phyloP scores from a whole-genome alignment of 2,113 vertebrate genomes.

The Dendropsophus ebraccatus region DNA sequence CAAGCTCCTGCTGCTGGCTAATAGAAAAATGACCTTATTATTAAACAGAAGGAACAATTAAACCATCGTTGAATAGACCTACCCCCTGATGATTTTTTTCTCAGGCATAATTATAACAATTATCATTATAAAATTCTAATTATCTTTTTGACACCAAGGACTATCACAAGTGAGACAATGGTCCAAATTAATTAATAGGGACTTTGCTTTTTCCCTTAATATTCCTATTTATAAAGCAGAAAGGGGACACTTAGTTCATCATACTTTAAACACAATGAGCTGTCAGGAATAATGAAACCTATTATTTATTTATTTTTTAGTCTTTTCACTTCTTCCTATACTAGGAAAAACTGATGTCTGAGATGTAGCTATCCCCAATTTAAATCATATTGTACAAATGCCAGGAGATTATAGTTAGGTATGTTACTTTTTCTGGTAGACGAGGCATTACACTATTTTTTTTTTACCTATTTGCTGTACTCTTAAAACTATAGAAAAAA shows the following conservation, averaged over 20 bases:
- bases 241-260: constrained; percentile 65
- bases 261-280: constrained; percentile 50
- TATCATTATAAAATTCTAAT: constrained; percentile 85
- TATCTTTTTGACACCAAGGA: constrained; percentile 82
- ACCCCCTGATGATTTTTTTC: constrained; percentile 84
- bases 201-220: constrained; percentile 72
- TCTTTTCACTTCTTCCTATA: constrained; percentile 14
- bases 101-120: constrained; percentile 85
- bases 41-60: constrained; percentile 83
- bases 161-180: constrained; percentile 76
- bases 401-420: constrained; percentile 8
- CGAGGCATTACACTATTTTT: constrained; percentile 5
- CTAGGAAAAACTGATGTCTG: constrained; percentile 19
- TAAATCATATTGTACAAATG: constrained; percentile 20
- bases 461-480: neutral
- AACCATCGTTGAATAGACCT: constrained; percentile 79
- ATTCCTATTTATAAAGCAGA: constrained; percentile 63
- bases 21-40: constrained; percentile 83
- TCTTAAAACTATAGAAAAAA: neutral
- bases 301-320: constrained; percentile 34
- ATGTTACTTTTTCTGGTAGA: constrained; percentile 10
- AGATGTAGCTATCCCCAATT: neutral
- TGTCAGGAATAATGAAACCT: constrained; percentile 35
- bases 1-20: constrained; percentile 72
- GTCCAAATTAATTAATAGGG: constrained; percentile 78